Evolutionary conservation across 2,888 invertebrate genomes (phyloP), one percentile per base, ranked within the genome.

Genomic region (Nematopogon swammerdamellus): DNA sequence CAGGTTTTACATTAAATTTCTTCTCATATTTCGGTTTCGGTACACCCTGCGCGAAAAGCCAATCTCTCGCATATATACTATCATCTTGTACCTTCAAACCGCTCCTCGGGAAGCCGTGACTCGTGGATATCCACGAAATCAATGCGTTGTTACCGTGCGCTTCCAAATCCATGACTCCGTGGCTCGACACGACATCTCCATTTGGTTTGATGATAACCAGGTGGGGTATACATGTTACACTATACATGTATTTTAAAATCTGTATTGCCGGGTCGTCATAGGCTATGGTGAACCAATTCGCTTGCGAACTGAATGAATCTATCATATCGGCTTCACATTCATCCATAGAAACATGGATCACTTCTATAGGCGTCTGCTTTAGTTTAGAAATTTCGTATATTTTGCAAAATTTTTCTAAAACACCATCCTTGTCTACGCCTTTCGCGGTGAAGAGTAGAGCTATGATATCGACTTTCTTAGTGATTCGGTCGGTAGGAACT

Each of bases 201-300:
- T 70, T 66, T 2, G 60, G 49, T 55, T 62, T 65, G 0, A 70
- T 48, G 0, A 70, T 69, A 1, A 67, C 45, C 5, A 79, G 53
- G 48, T 67, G 64, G 0, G 77, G 77, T 3, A 71, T 55, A 44
- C 65, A 66, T 0, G 68, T 64, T 2, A 79, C 58, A 3, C 58
- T 60, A 44, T 74, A 72, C 59, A 69, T 62, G 48, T 62, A 72
- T 51, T 56, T 62, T 0, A 79, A 59, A 1, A 53, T 53, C 0
- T 51, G 45, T 58, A 73, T 60, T 29, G 72, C 54, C 51, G 63
- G 60, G 60, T 76, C 73, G 54, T 61, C 52, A 56, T 60, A 63
- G 6, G 57, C 56, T 10, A 76, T 62, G 45, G 70, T 67, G 49
- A 77, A 77, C 77, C 77, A 79, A 48, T 79, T 77, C 0, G 77